phyloP scores from a whole-genome alignment of 2,113 vertebrate species.

The Neotoma lepida region DNA sequence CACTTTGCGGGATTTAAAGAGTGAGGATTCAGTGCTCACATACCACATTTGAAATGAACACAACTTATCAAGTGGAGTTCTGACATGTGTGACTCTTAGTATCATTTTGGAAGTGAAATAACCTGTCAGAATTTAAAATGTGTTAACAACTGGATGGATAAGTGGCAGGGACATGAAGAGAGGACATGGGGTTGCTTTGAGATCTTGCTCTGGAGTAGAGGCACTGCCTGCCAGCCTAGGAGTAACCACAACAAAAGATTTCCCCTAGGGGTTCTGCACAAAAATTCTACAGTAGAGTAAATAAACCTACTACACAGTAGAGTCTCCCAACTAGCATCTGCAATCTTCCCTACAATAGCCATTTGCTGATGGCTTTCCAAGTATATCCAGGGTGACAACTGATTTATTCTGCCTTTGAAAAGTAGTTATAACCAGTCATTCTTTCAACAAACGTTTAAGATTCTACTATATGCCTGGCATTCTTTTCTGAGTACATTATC shows the following conservation, averaged over 20 bases:
- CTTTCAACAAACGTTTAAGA: conserved; percentile 74
- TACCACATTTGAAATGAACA: conserved; percentile 75
- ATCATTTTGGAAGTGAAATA: conserved; percentile 79
- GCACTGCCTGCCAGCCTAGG: conserved; percentile 62
- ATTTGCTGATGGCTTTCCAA: conserved; percentile 72
- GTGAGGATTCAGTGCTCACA: conserved; percentile 75
- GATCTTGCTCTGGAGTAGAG: conserved; percentile 51
- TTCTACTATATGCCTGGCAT: conserved; percentile 67
- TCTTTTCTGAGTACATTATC: conserved; percentile 75
- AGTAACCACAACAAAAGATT: conserved; percentile 65
- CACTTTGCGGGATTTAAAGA: conserved; percentile 77
- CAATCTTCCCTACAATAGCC: conserved; percentile 58
- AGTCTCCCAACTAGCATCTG: conserved; percentile 71
- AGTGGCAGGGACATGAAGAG: conserved; percentile 72
- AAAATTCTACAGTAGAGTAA: conserved; percentile 70
- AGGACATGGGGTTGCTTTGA: conserved; percentile 63
- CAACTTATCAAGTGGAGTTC: conserved; percentile 77
- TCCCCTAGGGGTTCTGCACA: conserved; percentile 69
- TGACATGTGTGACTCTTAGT: conserved; percentile 73
- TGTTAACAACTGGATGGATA: conserved; percentile 80
- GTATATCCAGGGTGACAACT: conserved; percentile 68
- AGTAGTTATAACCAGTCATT: conserved; percentile 68
- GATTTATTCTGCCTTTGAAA: conserved; percentile 68
- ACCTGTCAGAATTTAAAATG: conserved; percentile 69
- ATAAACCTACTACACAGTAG: conserved; percentile 67